phyloP scores from a whole-genome alignment of 1,140 invertebrate species.

The Pinna nobilis region DNA sequence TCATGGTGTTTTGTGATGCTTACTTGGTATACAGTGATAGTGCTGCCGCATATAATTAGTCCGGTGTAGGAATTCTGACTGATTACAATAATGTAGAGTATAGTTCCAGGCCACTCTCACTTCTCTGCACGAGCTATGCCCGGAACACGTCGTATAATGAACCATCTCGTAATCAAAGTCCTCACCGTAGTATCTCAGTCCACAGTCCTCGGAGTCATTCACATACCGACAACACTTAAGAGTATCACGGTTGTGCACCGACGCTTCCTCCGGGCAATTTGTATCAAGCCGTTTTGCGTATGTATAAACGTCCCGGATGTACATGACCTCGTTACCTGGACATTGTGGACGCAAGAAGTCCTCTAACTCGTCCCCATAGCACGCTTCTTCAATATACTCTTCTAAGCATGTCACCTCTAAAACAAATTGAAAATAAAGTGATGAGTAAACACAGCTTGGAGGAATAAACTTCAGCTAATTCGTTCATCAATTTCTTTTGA shows the following conservation, averaged over 20 bases:
- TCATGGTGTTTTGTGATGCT: not conserved
- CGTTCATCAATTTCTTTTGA: too few species aligned
- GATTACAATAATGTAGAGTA: conserved; percentile 12
- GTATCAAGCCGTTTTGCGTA: not conserved
- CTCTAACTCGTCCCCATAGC: not conserved
- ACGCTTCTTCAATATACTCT: not conserved
- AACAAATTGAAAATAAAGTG: too few species aligned
- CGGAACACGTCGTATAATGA: conserved; percentile 21
- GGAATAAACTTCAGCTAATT: too few species aligned
- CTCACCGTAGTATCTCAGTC: conserved; percentile 26
- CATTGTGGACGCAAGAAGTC: conserved; percentile 2
- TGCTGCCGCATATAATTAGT: conserved; percentile 24
- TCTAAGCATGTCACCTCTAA: not conserved
- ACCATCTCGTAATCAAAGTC: not conserved
- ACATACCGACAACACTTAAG: conserved; percentile 27
- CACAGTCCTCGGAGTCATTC: conserved; percentile 28
- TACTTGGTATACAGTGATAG: conserved; percentile 30
- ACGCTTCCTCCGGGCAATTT: not conserved
- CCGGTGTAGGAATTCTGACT: not conserved
- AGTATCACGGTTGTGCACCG: not conserved
- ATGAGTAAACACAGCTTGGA: too few species aligned
- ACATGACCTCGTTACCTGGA: conserved; percentile 1
- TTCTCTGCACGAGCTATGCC: not conserved
- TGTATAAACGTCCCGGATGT: conserved; percentile 13
- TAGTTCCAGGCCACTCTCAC: conserved; percentile 16